Evolutionary conservation across 2,113 vertebrate genomes (phyloP).

Genomic region (Dipodomys stephensi): DNA sequence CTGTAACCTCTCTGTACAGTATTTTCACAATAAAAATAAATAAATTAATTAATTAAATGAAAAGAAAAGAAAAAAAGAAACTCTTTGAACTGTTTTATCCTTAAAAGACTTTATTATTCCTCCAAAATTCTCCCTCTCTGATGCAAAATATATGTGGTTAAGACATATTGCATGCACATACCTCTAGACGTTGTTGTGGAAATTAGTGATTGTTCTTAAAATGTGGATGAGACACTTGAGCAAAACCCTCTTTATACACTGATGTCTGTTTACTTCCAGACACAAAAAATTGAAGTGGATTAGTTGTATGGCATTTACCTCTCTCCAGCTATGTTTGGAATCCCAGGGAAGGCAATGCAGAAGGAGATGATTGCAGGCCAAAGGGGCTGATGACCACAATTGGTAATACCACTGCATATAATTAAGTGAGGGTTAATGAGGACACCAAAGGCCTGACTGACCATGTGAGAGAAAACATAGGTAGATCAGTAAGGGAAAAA

Average conservation of each 20-base stretch:
- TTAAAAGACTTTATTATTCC: not conserved
- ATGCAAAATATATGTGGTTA: not conserved
- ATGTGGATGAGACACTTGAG: not conserved
- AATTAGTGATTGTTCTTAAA: constrained; percentile 8
- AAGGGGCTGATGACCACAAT: not conserved
- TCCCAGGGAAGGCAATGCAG: not conserved
- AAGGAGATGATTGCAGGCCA: not conserved
- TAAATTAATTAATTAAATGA: too few species aligned
- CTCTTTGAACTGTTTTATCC: not conserved
- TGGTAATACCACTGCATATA: not conserved
- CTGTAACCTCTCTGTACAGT: too few species aligned
- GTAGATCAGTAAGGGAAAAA: not conserved
- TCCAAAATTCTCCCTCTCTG: not conserved
- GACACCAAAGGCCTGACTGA: not conserved
- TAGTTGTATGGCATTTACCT: not conserved
- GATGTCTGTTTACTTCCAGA: not conserved
- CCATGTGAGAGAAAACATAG: not conserved
- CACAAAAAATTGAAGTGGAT: not conserved
- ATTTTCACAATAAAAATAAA: too few species aligned
- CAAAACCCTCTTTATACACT: not conserved
- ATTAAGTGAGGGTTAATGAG: not conserved
- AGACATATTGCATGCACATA: not conserved
- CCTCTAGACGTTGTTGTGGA: not conserved
- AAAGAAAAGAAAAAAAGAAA: not conserved
- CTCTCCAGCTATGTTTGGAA: not conserved